Conservation (phyloP, 2,797 vertebrate genomes). For the Falco peregrinus region DNA sequence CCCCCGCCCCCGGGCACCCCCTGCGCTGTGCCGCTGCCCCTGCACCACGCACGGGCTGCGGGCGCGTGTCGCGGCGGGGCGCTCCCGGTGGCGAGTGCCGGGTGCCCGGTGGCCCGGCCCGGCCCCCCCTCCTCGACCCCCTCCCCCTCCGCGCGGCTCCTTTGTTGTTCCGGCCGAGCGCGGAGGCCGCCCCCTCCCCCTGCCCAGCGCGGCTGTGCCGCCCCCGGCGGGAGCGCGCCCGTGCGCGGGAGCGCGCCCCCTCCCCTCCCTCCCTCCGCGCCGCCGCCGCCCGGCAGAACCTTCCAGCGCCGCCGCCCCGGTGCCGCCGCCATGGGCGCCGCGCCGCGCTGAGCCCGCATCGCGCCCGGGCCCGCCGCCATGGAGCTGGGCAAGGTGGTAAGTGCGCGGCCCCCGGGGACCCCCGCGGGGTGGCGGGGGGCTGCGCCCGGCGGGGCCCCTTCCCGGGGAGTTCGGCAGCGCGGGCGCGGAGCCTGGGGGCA, state of each 20-base stretch:
- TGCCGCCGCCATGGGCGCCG: neutral
- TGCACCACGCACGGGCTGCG: too few species aligned
- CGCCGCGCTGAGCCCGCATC: neutral
- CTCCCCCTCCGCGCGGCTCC: neutral
- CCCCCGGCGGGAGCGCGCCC: neutral
- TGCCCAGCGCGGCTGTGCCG: neutral
- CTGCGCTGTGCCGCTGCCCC: neutral
- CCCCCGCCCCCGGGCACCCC: too few species aligned
- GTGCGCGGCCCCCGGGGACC: neutral
- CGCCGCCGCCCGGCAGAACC: neutral
- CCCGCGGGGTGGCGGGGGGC: neutral
- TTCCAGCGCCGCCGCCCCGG: neutral
- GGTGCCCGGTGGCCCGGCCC: too few species aligned
- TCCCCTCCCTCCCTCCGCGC: neutral
- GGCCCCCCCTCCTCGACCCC: too few species aligned
- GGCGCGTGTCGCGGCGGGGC: too few species aligned
- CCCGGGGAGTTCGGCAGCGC: neutral
- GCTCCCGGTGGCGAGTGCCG: too few species aligned
- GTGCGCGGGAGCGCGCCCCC: neutral
- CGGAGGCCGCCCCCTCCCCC: neutral
- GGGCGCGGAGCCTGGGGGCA: too few species aligned
- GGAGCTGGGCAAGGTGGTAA: conserved; percentile 80
- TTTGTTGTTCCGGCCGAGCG: neutral
- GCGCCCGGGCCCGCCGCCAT: conserved; percentile 41
- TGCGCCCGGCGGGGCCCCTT: neutral